Percentiles rank a stretch among this genome's conserved stretches.
phyloP scores from a whole-genome alignment of 2,888 invertebrate species.

The Dasypogon diadema region DNA sequence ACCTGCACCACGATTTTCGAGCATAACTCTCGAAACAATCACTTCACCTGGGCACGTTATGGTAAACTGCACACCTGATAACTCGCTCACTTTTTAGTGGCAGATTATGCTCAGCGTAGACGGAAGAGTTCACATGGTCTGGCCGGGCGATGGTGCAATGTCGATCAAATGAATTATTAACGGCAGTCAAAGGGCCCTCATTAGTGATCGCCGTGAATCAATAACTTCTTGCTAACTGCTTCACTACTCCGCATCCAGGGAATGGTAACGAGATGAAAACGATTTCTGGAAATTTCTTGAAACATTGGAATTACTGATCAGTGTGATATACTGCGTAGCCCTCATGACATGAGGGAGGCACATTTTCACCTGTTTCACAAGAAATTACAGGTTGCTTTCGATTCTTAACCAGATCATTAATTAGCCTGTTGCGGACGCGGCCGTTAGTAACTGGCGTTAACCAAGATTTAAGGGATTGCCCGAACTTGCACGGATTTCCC shows the following conservation, averaged over 20 bases:
- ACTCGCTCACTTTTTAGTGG: conserved; percentile 22
- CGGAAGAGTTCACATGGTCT: not conserved
- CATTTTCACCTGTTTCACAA: conserved; percentile 32
- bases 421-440: not conserved
- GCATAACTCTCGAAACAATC: conserved; percentile 31
- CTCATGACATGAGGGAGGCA: conserved; percentile 38
- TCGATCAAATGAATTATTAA: conserved; percentile 42
- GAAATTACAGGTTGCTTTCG: conserved; percentile 27
- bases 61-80: conserved; percentile 30
- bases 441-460: not conserved
- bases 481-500: conserved; percentile 16
- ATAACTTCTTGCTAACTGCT: conserved; percentile 44
- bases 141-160: not conserved
- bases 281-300: conserved; percentile 12
- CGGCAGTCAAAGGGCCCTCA: conserved; percentile 34
- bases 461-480: not conserved
- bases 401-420: conserved; percentile 34
- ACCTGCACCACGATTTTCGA: conserved; percentile 33
- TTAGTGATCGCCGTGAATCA: conserved; percentile 38
- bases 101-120: not conserved
- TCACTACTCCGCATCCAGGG: conserved; percentile 6
- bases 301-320: conserved; percentile 19
- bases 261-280: not conserved
- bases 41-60: conserved; percentile 24
- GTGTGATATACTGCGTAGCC: conserved; percentile 22